Percentiles rank a stretch among this genome's conserved stretches.
Evolutionary conservation across 1,140 invertebrate species (phyloP).

Genomic region (Micrasema minimum): DNA sequence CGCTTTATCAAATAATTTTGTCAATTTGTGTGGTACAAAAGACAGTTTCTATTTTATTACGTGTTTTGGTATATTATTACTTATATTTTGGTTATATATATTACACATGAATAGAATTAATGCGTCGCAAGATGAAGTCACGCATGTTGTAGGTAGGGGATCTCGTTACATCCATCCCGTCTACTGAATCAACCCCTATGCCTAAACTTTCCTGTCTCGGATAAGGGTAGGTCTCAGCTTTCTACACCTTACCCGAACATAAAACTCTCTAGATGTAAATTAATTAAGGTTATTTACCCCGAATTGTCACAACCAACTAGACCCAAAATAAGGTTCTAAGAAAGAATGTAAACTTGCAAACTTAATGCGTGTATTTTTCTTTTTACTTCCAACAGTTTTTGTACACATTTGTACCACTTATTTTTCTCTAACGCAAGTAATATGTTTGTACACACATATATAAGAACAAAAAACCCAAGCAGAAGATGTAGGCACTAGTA

Average conservation of each 20-base stretch:
- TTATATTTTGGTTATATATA: no score
- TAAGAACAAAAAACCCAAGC: constrained; percentile 16
- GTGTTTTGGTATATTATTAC: no score
- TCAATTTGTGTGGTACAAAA: no score
- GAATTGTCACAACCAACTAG: constrained; percentile 14
- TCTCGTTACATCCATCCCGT: no score
- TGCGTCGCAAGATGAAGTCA: no score
- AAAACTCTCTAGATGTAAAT: constrained; percentile 10
- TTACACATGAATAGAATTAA: no score
- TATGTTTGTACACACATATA: neutral
- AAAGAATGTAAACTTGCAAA: constrained; percentile 19
- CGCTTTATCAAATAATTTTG: no score
- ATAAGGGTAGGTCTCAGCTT: constrained; percentile 3
- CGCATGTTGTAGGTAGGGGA: no score
- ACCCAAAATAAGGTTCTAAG: neutral
- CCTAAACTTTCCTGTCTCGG: constrained; percentile 3
- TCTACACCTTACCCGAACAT: constrained; percentile 2
- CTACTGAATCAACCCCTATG: constrained; percentile 11
- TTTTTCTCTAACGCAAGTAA: no score
- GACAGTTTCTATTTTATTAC: no score
- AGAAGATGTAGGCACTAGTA: no score
- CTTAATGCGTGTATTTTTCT: constrained; percentile 10
- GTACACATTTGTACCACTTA: constrained; percentile 12
- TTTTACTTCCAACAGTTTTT: no score
- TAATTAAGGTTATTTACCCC: constrained; percentile 30